Conservation (phyloP, 2,113 vertebrate species). For the Vombatus ursinus region DNA sequence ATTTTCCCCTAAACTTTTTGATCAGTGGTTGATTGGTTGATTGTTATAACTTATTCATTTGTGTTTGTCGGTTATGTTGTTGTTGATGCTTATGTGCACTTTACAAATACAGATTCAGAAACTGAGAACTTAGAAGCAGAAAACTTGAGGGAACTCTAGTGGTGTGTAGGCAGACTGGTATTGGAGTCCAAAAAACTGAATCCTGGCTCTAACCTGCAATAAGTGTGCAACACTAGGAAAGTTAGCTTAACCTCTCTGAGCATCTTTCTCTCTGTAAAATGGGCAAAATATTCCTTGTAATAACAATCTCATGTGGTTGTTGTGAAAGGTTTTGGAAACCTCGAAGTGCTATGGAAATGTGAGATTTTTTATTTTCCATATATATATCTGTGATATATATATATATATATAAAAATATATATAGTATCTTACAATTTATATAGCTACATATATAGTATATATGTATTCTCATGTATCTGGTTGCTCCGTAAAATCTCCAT, state of each 20-base stretch:
- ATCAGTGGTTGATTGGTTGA: neutral
- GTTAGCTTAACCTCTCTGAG: neutral
- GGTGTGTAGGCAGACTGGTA: neutral
- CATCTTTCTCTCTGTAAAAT: neutral
- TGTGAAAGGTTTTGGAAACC: neutral
- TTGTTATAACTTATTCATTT: neutral
- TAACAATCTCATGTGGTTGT: neutral
- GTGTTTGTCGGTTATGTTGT: neutral
- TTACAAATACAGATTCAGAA: neutral
- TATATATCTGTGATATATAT: neutral
- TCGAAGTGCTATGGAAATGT: neutral
- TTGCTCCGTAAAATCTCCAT: neutral
- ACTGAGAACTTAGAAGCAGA: neutral
- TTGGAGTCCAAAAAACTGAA: neutral
- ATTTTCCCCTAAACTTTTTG: conserved; percentile 17
- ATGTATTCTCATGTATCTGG: neutral
- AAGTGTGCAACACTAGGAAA: neutral
- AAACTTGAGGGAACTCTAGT: neutral
- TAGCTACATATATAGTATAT: neutral
- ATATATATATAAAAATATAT: no score
- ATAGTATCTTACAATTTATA: neutral
- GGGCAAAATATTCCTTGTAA: neutral
- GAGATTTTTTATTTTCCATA: neutral
- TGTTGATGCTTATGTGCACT: neutral
- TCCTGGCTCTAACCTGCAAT: neutral